These are phyloP conservation scores for Drosophila leontia DNA, from an alignment of 1,140 invertebrate species.

Conservation along the genomic window DNA sequence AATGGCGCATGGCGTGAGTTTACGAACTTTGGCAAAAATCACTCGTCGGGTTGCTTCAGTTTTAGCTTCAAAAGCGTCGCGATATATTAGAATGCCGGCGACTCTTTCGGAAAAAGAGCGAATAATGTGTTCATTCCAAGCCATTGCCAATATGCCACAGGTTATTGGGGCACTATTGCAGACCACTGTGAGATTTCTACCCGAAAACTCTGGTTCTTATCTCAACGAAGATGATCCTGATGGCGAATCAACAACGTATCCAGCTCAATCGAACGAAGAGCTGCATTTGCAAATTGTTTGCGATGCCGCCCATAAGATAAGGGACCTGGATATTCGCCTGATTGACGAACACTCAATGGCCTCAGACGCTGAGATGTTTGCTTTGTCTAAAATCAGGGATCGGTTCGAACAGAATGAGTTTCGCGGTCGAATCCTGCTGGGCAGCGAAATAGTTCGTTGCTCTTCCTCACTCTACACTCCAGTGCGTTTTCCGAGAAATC, in stretches of 20 bases:
- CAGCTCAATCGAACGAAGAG: constrained; percentile 38
- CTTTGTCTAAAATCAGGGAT: constrained; percentile 66
- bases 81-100: constrained; percentile 76
- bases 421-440: constrained; percentile 71
- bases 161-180: constrained; percentile 70
- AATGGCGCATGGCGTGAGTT: constrained; percentile 59
- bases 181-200: constrained; percentile 46
- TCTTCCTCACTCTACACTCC: constrained; percentile 70
- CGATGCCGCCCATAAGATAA: constrained; percentile 69
- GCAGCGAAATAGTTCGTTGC: constrained; percentile 57
- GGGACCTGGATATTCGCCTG: constrained; percentile 69
- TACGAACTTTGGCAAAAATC: constrained; percentile 69
- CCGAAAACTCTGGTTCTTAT: constrained; percentile 14
- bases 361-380: constrained; percentile 58
- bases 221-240: constrained; percentile 5
- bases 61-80: constrained; percentile 68
- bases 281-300: constrained; percentile 71
- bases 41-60: constrained; percentile 69
- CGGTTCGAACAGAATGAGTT: constrained; percentile 80
- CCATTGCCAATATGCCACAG: constrained; percentile 71
- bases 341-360: constrained; percentile 43
- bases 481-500: constrained; percentile 41
- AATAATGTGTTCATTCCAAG: constrained; percentile 69
- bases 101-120: constrained; percentile 73
- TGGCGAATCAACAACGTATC: background rate